phyloP scores from a whole-genome alignment of 2,113 vertebrate genomes.

The Rhombomys opimus region DNA sequence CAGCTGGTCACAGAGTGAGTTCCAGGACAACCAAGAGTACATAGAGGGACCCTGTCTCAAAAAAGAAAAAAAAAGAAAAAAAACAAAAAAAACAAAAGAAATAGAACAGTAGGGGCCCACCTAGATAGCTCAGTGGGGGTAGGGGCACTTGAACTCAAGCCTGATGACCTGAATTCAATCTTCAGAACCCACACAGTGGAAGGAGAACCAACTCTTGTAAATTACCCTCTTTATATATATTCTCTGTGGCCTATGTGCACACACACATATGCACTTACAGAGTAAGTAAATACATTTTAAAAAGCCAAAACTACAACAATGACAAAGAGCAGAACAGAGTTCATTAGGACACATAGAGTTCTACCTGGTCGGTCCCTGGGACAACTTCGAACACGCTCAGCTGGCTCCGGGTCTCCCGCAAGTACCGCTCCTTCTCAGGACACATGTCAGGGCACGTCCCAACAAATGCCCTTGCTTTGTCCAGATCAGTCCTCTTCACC shows the following conservation, averaged over 20 bases:
- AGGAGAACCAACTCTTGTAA: background rate
- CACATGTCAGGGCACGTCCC: conserved; percentile 99
- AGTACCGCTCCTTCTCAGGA: conserved; percentile 98
- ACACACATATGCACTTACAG: background rate
- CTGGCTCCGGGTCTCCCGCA: conserved; percentile 97
- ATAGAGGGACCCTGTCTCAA: background rate
- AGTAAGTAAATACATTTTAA: background rate
- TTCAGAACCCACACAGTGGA: background rate
- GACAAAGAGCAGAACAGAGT: background rate
- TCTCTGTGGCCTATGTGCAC: background rate
- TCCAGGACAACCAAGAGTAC: background rate
- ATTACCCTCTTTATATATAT: background rate
- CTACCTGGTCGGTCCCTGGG: conserved; percentile 94
- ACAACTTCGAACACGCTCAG: conserved; percentile 94
- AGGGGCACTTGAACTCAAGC: background rate
- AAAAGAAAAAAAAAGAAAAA: background rate
- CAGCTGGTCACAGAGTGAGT: background rate
- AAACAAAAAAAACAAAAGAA: background rate
- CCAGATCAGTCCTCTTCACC: conserved; percentile 94
- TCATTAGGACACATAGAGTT: fast-evolving
- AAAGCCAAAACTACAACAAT: background rate
- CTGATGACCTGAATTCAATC: background rate
- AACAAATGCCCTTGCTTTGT: conserved; percentile 94
- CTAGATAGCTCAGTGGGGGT: background rate
- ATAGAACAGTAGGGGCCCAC: background rate